Conservation (phyloP, 2,888 invertebrate genomes). For the Dusona sp. region DNA sequence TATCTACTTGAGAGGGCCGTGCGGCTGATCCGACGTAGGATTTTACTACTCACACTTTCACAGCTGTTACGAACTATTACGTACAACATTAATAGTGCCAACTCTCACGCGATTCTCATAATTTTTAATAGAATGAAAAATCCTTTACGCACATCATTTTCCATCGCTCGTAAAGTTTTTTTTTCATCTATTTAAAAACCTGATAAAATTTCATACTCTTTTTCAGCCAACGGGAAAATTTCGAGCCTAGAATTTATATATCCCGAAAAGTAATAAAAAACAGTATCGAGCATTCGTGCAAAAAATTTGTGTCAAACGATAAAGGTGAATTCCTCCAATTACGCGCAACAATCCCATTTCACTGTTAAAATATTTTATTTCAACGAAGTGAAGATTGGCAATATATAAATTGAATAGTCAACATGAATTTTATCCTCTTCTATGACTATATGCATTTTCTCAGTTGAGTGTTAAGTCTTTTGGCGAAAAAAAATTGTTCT, state of each 20-base stretch:
- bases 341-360: background rate
- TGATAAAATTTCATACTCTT: background rate
- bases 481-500: no score
- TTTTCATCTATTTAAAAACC: background rate
- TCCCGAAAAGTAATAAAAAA: background rate
- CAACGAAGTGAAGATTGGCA: background rate
- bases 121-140: slow-evolving; percentile 38
- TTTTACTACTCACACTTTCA: slow-evolving; percentile 48
- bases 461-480: no score
- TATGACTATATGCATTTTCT: no score
- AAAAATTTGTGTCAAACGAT: background rate
- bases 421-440: background rate
- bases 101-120: slow-evolving; percentile 36
- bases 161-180: background rate
- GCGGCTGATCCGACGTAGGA: slow-evolving; percentile 46
- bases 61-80: slow-evolving; percentile 29
- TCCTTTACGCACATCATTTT: background rate
- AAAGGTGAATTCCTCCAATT: background rate
- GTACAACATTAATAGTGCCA: slow-evolving; percentile 35
- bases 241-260: background rate
- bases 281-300: background rate
- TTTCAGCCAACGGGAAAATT: background rate
- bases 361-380: background rate
- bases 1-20: background rate
- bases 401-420: background rate